Evolutionary conservation across 2,113 vertebrate genomes (phyloP), one percentile per base, ranked within the genome.

Genomic region (Salminus brasiliensis): DNA sequence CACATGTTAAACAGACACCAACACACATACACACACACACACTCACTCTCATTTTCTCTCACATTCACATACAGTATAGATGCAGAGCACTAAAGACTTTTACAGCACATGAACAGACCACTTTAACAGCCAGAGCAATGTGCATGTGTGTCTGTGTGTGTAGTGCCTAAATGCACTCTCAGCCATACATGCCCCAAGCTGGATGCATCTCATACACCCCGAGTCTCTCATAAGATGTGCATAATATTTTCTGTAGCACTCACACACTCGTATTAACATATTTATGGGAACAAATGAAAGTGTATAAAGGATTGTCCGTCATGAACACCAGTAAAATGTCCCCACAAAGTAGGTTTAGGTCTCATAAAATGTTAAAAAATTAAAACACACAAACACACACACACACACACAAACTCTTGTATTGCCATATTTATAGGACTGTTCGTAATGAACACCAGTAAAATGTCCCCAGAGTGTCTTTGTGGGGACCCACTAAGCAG

Each of bases 101-200:
- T 79, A 52, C 60, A 72, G 59, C 78, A 83, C 76, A 66, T 27
- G 9, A 71, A 32, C 45, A 66, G 55, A 72, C 34, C 66, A 30
- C 77, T 83, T 34, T 79, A 79, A 76, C 78, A 59, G 36, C 81
- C 76, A 83, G 77, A 83, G 77, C 81, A 83, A 80, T 63, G 3
- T 43, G 15, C 25, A 34, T 78, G 41, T 63, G 30, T 74, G 53
- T 78, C 15, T 52, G 60, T 68, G 49, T 62, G 39, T 67, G 45
- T 76, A 13, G 10, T 8, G 21, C 52, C 21, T 23, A 5, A 49
- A 6, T 49, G 18, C 1, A 55, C 4, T 2, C 5, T 25, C n/a
- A 55, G 52, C 2, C 8, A 9, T 0, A 25, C 52, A 23, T 2
- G 10, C n/a, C 52, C 6, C n/a, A 1, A 5, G 7, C 47, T 49